Percentiles rank a stretch among this genome's conserved stretches.
Evolutionary conservation across 2,888 invertebrate genomes (phyloP).

Genomic region (Acronicta leporina): DNA sequence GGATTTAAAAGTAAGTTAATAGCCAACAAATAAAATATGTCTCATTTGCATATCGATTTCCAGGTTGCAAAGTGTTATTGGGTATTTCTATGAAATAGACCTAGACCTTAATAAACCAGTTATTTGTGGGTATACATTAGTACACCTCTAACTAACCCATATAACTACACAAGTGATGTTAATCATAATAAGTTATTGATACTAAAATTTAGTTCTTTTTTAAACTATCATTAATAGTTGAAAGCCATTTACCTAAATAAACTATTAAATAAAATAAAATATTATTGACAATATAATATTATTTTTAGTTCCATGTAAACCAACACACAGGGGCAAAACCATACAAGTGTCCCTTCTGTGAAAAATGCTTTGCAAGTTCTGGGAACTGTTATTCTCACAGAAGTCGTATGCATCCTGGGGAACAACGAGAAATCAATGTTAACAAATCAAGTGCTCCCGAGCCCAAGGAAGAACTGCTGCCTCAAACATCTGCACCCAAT

Average conservation of each 20-base stretch:
- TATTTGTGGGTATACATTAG: too few species aligned
- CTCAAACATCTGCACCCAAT: constrained; percentile 35
- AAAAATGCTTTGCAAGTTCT: constrained; percentile 92
- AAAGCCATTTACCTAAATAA: too few species aligned
- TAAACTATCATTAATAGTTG: not conserved
- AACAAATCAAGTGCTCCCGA: constrained; percentile 25
- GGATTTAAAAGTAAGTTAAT: constrained; percentile 90
- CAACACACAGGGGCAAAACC: constrained; percentile 93
- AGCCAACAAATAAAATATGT: not conserved
- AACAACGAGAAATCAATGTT: constrained; percentile 62
- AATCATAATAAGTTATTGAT: too few species aligned
- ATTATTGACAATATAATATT: constrained; percentile 6
- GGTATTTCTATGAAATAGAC: too few species aligned
- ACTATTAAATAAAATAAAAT: too few species aligned
- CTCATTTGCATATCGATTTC: too few species aligned
- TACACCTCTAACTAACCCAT: too few species aligned
- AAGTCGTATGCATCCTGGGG: constrained; percentile 92
- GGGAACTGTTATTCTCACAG: constrained; percentile 93
- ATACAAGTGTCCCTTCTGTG: constrained; percentile 93
- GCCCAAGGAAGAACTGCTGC: constrained; percentile 19
- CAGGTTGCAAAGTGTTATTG: too few species aligned
- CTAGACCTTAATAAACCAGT: too few species aligned
- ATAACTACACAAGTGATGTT: too few species aligned
- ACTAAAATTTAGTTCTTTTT: too few species aligned
- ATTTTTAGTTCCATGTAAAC: constrained; percentile 91